Evolutionary conservation across 2,888 invertebrate species (phyloP), one percentile per base, ranked within the genome.

Genomic region (Machimus rusticus): DNA sequence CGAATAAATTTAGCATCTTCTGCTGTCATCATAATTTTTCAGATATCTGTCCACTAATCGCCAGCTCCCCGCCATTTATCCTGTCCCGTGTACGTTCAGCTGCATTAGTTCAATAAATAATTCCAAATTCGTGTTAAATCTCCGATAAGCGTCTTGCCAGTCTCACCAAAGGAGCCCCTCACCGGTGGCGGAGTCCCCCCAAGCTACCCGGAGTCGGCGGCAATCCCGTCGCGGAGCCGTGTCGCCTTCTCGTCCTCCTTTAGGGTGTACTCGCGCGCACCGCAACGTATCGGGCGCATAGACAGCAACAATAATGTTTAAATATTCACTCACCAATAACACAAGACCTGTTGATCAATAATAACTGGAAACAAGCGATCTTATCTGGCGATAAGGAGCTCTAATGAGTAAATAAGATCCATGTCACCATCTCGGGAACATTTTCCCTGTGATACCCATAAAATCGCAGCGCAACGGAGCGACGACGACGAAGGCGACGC

Each of bases 401-500:
- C 87, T 86, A 88, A 88, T 88, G 87, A 88, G 87, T 88, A 88
- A 88, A 86, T 87, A 87, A 86, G 87, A 88, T 88, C 86, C 87
- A 86, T 87, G 87, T 86, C 87, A 86, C 81, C 87, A 86, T 86
- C 51, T 37, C 74, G 77, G 57, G 77, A 86, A 87, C 85, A 87
- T 87, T 85, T 87, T 87, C 19, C 74, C 84, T 16, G 39, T 86
- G 87, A 87, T 87, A 86, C 77, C 85, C 86, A 87, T 87, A 87
- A 87, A 87, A 87, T 86, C 39, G 86, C 78, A 37, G 55, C 14
- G 78, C 31, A 55, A 34, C 77, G 77, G 55, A 66, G 28, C 66
- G 9, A 55, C 55, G 55, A 55, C 55, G 19, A 19, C 19, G 16
- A 46, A 46, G 43, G 43, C 43, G 43, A 46, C 43, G 43, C 12